Base-by-base conservation (phyloP, 2,113 vertebrate species). In the Alligator sinensis region DNA sequence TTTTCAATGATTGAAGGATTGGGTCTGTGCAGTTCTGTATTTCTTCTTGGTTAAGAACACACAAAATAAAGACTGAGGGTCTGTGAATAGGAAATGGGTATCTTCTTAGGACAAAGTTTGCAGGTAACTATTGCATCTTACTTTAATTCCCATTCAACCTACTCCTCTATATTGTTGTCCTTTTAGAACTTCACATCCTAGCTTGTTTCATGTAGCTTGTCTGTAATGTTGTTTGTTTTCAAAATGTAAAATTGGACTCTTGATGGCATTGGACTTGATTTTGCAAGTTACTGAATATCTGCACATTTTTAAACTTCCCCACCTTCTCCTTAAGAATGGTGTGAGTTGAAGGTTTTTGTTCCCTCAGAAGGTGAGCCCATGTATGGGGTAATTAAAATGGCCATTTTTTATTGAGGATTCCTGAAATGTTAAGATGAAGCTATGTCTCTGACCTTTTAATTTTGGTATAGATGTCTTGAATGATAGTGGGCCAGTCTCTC, bases 111-210 rank as follows among this genome's bases (percentile, higher is more conserved):
- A 62, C 5, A 9, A 2, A 1, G 90, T 91, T 87, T 80, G 57
- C 82, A 62, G 64, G 80, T 95, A 87, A 84, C 94, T 96, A 94
- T 92, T 96, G 89, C 85, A 93, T 79, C 28, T 27, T 28, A 91
- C 93, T 96, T 96, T 93, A 38, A 86, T 95, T 95, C 66, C 82
- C 22, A 47, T 47, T 47, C 47, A 47, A 47, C 47, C 47, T 47
- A 47, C 27, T 90, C 84, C 55, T 83, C 86, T 91, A 16, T 84
- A 77, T 79, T 84, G 89, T 91, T 6, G 2, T 2, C 83, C 93
- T 90, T 62, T 84, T 87, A 76, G 83, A 86, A 76, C 5, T 0
- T 92, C 87, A 66, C 34, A 25, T 27, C 61, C 82, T 59, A 80
- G 62, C 47, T 91, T 89, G 58, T 82, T 94, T 92, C 82, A 84